Conservation (phyloP, 1,140 invertebrate genomes). For the Philaenus spumarius region DNA sequence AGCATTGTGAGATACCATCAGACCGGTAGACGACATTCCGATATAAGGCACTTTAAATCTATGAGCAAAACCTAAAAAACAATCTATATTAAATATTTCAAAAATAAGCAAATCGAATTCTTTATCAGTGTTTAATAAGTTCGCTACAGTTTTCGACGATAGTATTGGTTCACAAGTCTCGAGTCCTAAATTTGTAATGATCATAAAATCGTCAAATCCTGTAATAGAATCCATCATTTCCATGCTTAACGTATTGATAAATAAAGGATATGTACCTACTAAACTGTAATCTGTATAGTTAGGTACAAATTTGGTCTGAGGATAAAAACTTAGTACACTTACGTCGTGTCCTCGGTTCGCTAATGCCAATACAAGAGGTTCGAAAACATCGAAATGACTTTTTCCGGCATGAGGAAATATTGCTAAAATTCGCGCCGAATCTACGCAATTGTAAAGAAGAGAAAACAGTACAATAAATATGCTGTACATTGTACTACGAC, state of each 20-base stretch:
- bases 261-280: not conserved
- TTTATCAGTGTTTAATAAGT: slow-evolving; percentile 41
- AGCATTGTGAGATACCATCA: slow-evolving; percentile 51
- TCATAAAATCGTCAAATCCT: slow-evolving; percentile 1
- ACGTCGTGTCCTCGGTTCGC: slow-evolving; percentile 35
- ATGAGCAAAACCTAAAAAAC: slow-evolving; percentile 27
- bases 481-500: too few species aligned
- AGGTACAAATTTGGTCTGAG: slow-evolving; percentile 39
- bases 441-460: not conserved
- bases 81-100: slow-evolving; percentile 31
- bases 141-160: slow-evolving; percentile 42
- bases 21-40: slow-evolving; percentile 44
- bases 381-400: slow-evolving; percentile 38
- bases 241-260: not conserved
- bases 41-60: slow-evolving; percentile 52
- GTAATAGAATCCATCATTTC: not conserved
- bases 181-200: not conserved
- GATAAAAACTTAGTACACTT: slow-evolving; percentile 38
- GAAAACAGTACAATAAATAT: not conserved
- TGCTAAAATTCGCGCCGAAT: slow-evolving; percentile 28
- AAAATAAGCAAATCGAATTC: slow-evolving; percentile 34
- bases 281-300: slow-evolving; percentile 46
- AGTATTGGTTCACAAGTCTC: slow-evolving; percentile 44
- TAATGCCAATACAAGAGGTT: slow-evolving; percentile 33
- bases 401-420: slow-evolving; percentile 32